phyloP scores from a whole-genome alignment of 2,113 vertebrate genomes.

The Geothlypis trichas region DNA sequence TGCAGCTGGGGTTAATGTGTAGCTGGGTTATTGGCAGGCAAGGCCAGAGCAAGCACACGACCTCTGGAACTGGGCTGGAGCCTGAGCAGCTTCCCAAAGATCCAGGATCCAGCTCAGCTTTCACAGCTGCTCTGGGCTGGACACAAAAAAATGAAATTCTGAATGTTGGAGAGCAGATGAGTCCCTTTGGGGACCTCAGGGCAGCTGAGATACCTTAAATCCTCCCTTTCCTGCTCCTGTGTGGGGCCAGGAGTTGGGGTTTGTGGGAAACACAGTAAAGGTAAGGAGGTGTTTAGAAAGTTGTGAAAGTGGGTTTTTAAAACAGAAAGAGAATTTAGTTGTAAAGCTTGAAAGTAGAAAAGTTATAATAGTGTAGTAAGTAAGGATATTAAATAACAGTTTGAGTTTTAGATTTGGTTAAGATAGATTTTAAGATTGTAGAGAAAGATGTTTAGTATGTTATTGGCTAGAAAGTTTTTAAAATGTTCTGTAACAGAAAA shows the following conservation, averaged over 20 bases:
- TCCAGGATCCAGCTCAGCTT: background rate
- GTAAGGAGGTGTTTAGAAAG: background rate
- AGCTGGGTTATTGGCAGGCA: background rate
- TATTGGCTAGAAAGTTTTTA: background rate
- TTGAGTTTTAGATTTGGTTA: background rate
- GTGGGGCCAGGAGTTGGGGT: background rate
- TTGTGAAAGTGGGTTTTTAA: background rate
- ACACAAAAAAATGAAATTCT: background rate
- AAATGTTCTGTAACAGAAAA: background rate
- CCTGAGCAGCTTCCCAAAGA: accelerated
- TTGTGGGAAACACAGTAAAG: background rate
- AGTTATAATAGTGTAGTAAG: background rate
- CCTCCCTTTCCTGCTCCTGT: background rate
- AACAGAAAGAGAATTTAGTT: background rate
- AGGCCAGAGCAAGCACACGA: accelerated
- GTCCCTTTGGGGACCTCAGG: background rate
- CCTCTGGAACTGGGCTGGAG: background rate
- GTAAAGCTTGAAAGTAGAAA: background rate
- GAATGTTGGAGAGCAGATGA: background rate
- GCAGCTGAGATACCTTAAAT: background rate
- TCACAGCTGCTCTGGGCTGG: background rate
- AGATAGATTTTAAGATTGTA: background rate
- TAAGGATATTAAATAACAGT: background rate
- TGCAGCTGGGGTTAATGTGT: background rate
- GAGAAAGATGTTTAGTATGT: background rate